Conservation (phyloP, 2,888 invertebrate species). For the Tachina lurida region DNA sequence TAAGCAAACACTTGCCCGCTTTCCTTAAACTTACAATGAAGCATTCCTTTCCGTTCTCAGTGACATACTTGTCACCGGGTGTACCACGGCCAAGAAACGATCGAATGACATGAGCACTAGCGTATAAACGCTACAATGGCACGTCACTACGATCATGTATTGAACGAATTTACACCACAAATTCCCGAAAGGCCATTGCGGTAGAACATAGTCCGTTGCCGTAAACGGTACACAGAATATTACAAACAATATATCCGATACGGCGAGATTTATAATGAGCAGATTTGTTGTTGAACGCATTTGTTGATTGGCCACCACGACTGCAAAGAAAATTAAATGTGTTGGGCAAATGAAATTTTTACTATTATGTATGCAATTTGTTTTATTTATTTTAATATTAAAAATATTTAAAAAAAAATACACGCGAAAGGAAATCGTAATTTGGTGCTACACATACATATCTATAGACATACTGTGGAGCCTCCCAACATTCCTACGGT, state of each 20-base stretch:
- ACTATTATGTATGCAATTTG: too few relatives aligned
- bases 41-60: slow-evolving; percentile 92
- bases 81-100: slow-evolving; percentile 95
- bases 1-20: neutral
- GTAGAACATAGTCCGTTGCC: slow-evolving; percentile 93
- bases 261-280: slow-evolving; percentile 93
- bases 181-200: slow-evolving; percentile 95
- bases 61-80: slow-evolving; percentile 94
- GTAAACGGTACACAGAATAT: slow-evolving; percentile 97
- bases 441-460: too few relatives aligned
- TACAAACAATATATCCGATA: slow-evolving; percentile 95
- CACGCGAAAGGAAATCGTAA: too few relatives aligned
- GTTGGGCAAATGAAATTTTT: too few relatives aligned
- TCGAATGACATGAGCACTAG: slow-evolving; percentile 97
- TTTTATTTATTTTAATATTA: too few relatives aligned
- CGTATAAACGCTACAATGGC: slow-evolving; percentile 96
- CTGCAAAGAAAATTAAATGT: slow-evolving; percentile 78
- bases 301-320: slow-evolving; percentile 93
- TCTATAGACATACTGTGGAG: too few relatives aligned
- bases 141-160: slow-evolving; percentile 95
- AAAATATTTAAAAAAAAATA: too few relatives aligned
- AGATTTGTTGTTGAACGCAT: slow-evolving; percentile 97
- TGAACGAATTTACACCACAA: slow-evolving; percentile 93
- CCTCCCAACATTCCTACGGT: too few relatives aligned
- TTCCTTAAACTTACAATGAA: slow-evolving; percentile 83